Percentiles rank a stretch among this genome's conserved stretches.
These are phyloP conservation scores for Papilio demoleus DNA, from an alignment of 2,888 invertebrate genomes.

Conservation along the genomic window DNA sequence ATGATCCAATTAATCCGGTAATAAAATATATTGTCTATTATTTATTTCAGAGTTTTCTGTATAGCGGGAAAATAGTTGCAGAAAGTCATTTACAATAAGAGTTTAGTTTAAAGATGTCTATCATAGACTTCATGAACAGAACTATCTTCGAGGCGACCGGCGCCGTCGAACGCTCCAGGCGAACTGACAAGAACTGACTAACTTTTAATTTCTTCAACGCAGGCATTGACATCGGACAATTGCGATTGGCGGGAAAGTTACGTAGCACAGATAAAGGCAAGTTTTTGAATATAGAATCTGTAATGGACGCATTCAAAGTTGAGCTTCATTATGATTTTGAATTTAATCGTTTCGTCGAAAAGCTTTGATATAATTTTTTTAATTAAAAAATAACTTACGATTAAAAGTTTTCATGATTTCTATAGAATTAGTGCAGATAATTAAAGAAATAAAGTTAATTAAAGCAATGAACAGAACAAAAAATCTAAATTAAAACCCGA, in stretches of 20 bases:
- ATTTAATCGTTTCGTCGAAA: conserved; percentile 21
- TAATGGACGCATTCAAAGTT: conserved; percentile 59
- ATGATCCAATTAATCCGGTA: not conserved
- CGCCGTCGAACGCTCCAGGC: conserved; percentile 70
- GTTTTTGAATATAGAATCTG: conserved; percentile 61
- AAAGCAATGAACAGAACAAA: not conserved
- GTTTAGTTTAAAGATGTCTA: conserved; percentile 45
- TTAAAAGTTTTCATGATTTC: too few species aligned
- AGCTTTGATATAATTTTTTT: too few species aligned
- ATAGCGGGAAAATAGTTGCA: not conserved
- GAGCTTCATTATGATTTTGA: conserved; percentile 40
- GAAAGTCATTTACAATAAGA: conserved; percentile 36
- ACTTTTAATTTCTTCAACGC: conserved; percentile 79
- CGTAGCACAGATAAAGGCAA: conserved; percentile 74
- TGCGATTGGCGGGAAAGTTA: conserved; percentile 79
- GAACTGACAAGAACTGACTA: conserved; percentile 74
- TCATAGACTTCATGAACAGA: conserved; percentile 49
- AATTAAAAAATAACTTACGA: too few species aligned
- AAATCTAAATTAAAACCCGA: conserved; percentile 30
- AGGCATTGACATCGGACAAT: conserved; percentile 75
- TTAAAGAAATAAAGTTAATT: not conserved
- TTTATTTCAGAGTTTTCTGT: not conserved
- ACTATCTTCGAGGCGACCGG: conserved; percentile 62
- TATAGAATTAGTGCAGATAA: too few species aligned
- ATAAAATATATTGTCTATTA: not conserved